A percentile compares a stretch with the other conserved stretches of the same genome.
phyloP scores from a whole-genome alignment of 2,797 vertebrate species.

The Poeciliopsis presidionis region DNA sequence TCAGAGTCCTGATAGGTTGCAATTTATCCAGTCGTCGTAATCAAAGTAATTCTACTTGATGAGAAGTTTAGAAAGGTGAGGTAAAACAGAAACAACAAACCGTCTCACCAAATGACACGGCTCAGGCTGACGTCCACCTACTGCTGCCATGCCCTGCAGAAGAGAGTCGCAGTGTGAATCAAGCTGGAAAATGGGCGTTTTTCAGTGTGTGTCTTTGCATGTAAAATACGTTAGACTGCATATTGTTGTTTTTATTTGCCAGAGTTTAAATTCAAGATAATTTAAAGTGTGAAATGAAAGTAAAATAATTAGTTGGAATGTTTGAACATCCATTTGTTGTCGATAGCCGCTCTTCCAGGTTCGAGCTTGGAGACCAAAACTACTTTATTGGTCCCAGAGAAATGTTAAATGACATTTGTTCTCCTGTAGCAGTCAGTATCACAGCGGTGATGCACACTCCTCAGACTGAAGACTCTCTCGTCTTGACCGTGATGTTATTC shows the following conservation, averaged over 20 bases:
- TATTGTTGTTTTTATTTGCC: neutral
- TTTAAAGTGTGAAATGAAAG: neutral
- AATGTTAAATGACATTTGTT: neutral
- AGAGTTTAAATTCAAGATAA: neutral
- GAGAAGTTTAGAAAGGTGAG: constrained; percentile 3
- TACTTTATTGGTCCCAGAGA: neutral
- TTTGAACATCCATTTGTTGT: neutral
- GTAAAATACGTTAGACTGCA: neutral
- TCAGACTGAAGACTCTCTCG: neutral
- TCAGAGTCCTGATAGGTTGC: neutral
- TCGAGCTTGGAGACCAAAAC: neutral
- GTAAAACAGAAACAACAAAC: constrained; percentile 3
- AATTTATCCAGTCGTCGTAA: neutral
- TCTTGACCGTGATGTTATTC: neutral
- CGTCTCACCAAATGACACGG: neutral
- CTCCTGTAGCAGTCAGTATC: neutral
- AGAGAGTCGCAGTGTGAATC: neutral
- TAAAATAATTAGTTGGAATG: neutral
- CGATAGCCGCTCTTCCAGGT: neutral
- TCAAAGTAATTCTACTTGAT: constrained; percentile 6
- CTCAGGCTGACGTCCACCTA: constrained; percentile 1
- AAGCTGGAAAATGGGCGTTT: neutral
- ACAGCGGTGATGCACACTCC: neutral
- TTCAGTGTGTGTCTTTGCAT: neutral
- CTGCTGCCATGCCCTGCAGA: neutral